Conservation (phyloP, 2,888 invertebrate genomes). For the Andrena bucephala region DNA sequence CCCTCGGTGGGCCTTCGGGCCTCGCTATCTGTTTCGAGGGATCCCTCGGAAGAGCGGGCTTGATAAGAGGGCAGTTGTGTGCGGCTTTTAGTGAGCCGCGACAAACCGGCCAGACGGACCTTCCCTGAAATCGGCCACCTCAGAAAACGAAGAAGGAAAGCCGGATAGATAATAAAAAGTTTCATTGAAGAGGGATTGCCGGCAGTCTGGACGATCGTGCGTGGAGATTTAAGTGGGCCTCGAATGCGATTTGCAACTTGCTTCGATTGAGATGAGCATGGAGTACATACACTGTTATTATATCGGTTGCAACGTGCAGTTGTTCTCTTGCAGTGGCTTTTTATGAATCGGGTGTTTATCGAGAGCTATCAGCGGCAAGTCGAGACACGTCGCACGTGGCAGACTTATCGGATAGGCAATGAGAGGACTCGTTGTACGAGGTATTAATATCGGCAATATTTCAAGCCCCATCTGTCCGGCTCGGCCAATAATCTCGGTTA, state of each 20-base stretch:
- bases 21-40: constrained; percentile 65
- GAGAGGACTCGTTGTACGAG: constrained; percentile 33
- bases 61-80: constrained; percentile 76
- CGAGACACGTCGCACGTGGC: constrained; percentile 43
- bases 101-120: constrained; percentile 48
- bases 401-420: constrained; percentile 44
- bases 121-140: constrained; percentile 21
- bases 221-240: background rate
- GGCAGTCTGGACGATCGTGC: background rate
- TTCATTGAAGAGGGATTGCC: background rate
- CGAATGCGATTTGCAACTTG: background rate
- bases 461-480: constrained; percentile 37
- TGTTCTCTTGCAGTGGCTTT: background rate
- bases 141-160: constrained; percentile 35
- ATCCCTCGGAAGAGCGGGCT: constrained; percentile 56
- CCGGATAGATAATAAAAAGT: constrained; percentile 29
- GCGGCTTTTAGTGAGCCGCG: constrained; percentile 70
- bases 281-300: background rate
- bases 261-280: background rate
- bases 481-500: constrained; percentile 39
- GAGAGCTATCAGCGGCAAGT: constrained; percentile 12
- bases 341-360: constrained; percentile 29
- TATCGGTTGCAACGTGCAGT: background rate
- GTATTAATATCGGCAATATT: constrained; percentile 50
- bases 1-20: constrained; percentile 45